A percentile compares a stretch with the other conserved stretches of the same genome.
These are phyloP conservation scores for Lycocerus yunnanus DNA, from an alignment of 2,888 invertebrate species.

Conservation along the genomic window DNA sequence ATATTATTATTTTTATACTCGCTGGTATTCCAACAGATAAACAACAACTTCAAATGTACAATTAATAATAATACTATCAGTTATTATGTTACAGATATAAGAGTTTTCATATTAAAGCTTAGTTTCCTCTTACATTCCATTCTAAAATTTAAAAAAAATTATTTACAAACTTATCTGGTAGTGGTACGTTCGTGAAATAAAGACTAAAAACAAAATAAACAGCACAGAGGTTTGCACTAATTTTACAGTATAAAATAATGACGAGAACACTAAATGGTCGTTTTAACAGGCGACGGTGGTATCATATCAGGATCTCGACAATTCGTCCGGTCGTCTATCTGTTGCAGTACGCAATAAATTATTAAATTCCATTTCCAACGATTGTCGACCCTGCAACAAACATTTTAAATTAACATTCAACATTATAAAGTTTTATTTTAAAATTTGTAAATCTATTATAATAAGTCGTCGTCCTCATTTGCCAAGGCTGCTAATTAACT, in stretches of 20 bases:
- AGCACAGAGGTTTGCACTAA: conserved; percentile 32
- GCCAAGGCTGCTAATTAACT: too few relatives aligned
- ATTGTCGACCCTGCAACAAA: conserved; percentile 79
- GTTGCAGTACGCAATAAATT: conserved; percentile 84
- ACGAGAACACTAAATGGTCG: conserved; percentile 35
- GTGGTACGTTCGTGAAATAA: conserved; percentile 27
- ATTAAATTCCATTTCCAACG: conserved; percentile 89
- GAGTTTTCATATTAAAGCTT: conserved; percentile 53
- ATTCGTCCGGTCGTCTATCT: conserved; percentile 66
- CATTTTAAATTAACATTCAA: background rate
- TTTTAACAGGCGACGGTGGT: conserved; percentile 25
- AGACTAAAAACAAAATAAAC: conserved; percentile 18
- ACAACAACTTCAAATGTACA: conserved; percentile 53
- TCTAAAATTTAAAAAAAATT: conserved; percentile 42
- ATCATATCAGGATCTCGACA: conserved; percentile 53
- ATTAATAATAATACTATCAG: conserved; percentile 52
- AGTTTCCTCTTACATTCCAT: conserved; percentile 35
- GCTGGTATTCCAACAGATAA: conserved; percentile 51
- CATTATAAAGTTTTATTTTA: too few relatives aligned
- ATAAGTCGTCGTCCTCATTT: too few relatives aligned
- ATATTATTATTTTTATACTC: conserved; percentile 38
- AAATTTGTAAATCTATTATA: too few relatives aligned
- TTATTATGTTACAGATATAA: conserved; percentile 50
- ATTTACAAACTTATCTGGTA: conserved; percentile 32
- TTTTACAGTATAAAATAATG: conserved; percentile 21